These are phyloP conservation scores for Eupithecia subumbrata DNA, from an alignment of 2,888 invertebrate species.

Conservation along the genomic window DNA sequence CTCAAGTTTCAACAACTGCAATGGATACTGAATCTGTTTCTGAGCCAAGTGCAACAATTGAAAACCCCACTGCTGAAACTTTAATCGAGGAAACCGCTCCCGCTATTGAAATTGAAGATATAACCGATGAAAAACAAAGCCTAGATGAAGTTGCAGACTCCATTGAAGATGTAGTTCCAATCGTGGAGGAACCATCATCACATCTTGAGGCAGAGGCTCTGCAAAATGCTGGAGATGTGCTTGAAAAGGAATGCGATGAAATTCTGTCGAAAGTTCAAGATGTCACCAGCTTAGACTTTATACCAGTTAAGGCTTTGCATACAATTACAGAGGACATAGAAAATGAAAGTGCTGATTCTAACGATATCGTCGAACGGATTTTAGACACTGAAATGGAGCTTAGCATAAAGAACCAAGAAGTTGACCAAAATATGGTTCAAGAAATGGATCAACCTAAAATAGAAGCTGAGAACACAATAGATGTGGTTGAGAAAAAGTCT, in stretches of 20 bases:
- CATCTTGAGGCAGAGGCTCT: conserved; percentile 64
- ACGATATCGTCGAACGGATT: conserved; percentile 74
- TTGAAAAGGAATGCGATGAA: conserved; percentile 80
- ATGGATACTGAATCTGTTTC: conserved; percentile 44
- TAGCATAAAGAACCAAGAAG: conserved; percentile 65
- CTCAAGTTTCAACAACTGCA: conserved; percentile 47
- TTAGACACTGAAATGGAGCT: conserved; percentile 72
- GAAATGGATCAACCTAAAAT: conserved; percentile 51
- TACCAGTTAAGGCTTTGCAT: conserved; percentile 69
- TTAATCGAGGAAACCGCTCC: conserved; percentile 57
- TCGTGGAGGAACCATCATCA: conserved; percentile 64
- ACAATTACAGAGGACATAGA: conserved; percentile 75
- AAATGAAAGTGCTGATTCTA: conserved; percentile 68
- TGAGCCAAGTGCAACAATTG: conserved; percentile 59
- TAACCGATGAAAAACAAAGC: conserved; percentile 62
- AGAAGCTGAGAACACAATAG: conserved; percentile 28
- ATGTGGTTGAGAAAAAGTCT: conserved; percentile 34
- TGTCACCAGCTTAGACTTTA: conserved; percentile 74
- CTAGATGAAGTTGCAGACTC: conserved; percentile 62
- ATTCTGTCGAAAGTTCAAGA: conserved; percentile 78
- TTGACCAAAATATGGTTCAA: conserved; percentile 53
- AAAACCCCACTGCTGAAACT: conserved; percentile 49
- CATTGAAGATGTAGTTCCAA: conserved; percentile 66
- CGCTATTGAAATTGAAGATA: conserved; percentile 66
- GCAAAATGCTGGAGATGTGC: conserved; percentile 51